Evolutionary conservation across 1,140 invertebrate species (phyloP), one percentile per base, ranked within the genome.

Genomic region (Pseudomyrmex pallidus): DNA sequence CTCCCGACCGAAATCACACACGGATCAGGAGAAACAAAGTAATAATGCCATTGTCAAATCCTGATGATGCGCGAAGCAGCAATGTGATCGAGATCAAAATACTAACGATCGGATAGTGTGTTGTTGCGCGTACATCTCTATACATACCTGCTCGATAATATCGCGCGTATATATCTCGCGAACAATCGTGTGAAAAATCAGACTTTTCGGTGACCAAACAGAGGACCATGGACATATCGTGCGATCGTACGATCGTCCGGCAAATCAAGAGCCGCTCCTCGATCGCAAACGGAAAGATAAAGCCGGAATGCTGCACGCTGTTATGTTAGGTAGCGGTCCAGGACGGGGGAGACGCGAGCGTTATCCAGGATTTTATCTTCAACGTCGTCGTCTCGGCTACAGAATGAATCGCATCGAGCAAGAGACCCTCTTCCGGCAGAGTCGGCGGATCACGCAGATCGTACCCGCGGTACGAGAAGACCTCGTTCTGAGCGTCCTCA

Each of bases 401-500:
- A 94, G 93, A 74, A 96, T 96, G 96, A 96, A 96, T 92, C 95
- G 95, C 25, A 95, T 95, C 62, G 95, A 96, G 90, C 95, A 96
- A 91, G 95, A 96, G 84, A 95, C 94, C 72, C 90, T 96, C 59
- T 96, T 95, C 86, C 92, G 95, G 68, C 95, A 95, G 89, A 96
- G 95, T 73, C 94, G 95, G 44, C 95, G 95, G 88, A 91, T 96
- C n/a, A 95, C 94, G 63, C 90, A 89, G 61, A 91, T 91, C 74
- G 91, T 91, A 20, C 89, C 90, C 35, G 35, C 35, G 0, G 88
- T 91, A 10, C 91, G 90, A 63, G 95, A 96, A 77, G 95, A 96
- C 89, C 90, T 96, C 66, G 94, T 96, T 8, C 91, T 96, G 59
- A 96, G 95, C 87, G 95, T 96, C 17, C 92, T 96, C 7, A 96